Base-by-base conservation (phyloP, 1,140 invertebrate species). In the Luehdorfia chinensis region DNA sequence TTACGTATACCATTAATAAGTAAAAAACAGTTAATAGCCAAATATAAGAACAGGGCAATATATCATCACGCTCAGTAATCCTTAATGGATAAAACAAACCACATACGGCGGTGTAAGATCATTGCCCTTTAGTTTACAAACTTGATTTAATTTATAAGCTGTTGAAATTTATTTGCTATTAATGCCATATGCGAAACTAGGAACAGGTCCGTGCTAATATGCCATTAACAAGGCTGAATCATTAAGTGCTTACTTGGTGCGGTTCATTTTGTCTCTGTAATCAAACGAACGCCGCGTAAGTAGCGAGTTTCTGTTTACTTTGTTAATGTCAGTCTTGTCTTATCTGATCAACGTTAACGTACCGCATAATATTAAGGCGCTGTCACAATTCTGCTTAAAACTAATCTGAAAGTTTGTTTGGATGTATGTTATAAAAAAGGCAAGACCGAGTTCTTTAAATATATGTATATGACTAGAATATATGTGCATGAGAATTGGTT, bases 301-400 rank as follows among this genome's bases (percentile, higher is more conserved):
- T 41, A 41, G 37, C 13, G 37, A 41, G 15, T 27, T 41, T 12
- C 18, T 37, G 37, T 27, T 41, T 41, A 41, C 23, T 41, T 41
- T 25, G 21, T 27, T 41, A 41, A 41, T 41, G 12, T 25, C 37
- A 25, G 23, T 8, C 15, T 41, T 41, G 27, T 39, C 18, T 39
- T 39, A 27, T 41, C 23, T 41, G 12, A 27, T 41, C 18, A 21
- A n/a, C 19, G 7, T 4, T 4, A 7, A 21, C 5, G n/a, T n/a
- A n/a, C n/a, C n/a, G n/a, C n/a, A n/a, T n/a, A n/a, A n/a, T n/a
- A n/a, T n/a, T n/a, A n/a, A n/a, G n/a, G n/a, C n/a, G n/a, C n/a
- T n/a, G n/a, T n/a, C n/a, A n/a, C n/a, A n/a, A n/a, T n/a, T n/a
- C n/a, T n/a, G n/a, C n/a, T n/a, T n/a, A n/a, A n/a, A n/a, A n/a